A percentile compares a stretch with the other conserved stretches of the same genome.
These are phyloP conservation scores for Tautogolabrus adspersus DNA, from an alignment of 2,113 vertebrate genomes.

Conservation along the genomic window DNA sequence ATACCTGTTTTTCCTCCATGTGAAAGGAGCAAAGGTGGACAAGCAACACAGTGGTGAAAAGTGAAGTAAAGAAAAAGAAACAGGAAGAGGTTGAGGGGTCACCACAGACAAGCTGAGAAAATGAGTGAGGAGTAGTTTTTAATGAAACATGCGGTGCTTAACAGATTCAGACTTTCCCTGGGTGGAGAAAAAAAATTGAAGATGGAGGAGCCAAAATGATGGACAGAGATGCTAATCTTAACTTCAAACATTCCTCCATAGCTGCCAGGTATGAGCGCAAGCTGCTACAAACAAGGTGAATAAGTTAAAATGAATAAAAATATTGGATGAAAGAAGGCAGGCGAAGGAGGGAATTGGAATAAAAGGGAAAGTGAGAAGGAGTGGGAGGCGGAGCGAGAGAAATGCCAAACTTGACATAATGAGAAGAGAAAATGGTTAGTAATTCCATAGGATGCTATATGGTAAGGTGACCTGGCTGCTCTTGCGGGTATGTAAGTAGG, in stretches of 20 bases:
- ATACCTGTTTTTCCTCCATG: slow-evolving; percentile 9
- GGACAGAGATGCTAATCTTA: slow-evolving; percentile 32
- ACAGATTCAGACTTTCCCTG: not conserved
- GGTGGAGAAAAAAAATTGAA: not conserved
- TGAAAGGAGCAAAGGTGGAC: slow-evolving; percentile 33
- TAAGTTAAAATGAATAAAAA: slow-evolving; percentile 40
- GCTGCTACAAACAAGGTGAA: slow-evolving; percentile 16
- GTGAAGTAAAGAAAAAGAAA: slow-evolving; percentile 19
- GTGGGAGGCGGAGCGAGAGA: slow-evolving; percentile 1
- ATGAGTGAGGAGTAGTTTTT: slow-evolving; percentile 20
- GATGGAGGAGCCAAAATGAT: slow-evolving; percentile 6
- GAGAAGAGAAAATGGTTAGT: slow-evolving; percentile 31
- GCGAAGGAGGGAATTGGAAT: not conserved
- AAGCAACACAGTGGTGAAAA: slow-evolving; percentile 2
- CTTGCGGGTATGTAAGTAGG: slow-evolving; percentile 28
- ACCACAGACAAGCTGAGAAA: slow-evolving; percentile 24
- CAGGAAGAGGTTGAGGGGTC: slow-evolving; percentile 22
- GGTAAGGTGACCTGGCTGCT: slow-evolving; percentile 41
- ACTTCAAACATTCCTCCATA: slow-evolving; percentile 44
- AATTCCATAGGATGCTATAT: slow-evolving; percentile 44
- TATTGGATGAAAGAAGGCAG: slow-evolving; percentile 13
- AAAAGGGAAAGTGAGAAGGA: slow-evolving; percentile 1
- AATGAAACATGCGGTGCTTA: slow-evolving; percentile 19
- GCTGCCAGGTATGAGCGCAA: not conserved
- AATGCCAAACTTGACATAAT: slow-evolving; percentile 46